These are phyloP conservation scores for Epiblema foenella DNA, from an alignment of 2,888 invertebrate genomes.

Conservation along the genomic window DNA sequence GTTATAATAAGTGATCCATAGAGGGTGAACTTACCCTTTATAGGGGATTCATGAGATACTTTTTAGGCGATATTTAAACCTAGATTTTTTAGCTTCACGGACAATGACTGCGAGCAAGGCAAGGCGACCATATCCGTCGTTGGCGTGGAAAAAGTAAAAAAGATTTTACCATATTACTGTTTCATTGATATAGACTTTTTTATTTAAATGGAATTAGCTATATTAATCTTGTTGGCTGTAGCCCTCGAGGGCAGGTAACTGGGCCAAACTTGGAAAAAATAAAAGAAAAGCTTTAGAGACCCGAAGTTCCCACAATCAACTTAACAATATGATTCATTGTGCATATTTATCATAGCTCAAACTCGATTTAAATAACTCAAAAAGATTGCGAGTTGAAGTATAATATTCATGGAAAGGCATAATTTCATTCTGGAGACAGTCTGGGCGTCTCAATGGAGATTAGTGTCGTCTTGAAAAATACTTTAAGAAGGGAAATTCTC, in stretches of 20 bases:
- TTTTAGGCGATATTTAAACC: too few species aligned
- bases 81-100: too few species aligned
- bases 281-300: conserved; percentile 12
- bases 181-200: too few species aligned
- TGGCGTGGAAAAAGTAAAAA: too few species aligned
- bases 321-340: conserved; percentile 65
- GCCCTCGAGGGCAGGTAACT: conserved; percentile 18
- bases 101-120: too few species aligned
- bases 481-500: conserved; percentile 74
- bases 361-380: conserved; percentile 63
- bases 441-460: conserved; percentile 66
- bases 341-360: conserved; percentile 61
- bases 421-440: conserved; percentile 79
- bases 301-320: conserved; percentile 39
- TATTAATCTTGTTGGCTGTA: neutral
- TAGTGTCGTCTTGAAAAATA: conserved; percentile 72
- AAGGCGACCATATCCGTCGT: too few species aligned
- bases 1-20: too few species aligned
- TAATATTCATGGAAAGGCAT: conserved; percentile 83
- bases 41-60: too few species aligned
- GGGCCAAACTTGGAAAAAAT: conserved; percentile 5
- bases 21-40: too few species aligned
- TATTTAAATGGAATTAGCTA: conserved; percentile 16
- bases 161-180: too few species aligned
- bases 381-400: conserved; percentile 75